A percentile compares a stretch with the other conserved stretches of the same genome.
These are phyloP conservation scores for Drosophila repleta DNA, from an alignment of 1,140 invertebrate genomes.

Conservation along the genomic window DNA sequence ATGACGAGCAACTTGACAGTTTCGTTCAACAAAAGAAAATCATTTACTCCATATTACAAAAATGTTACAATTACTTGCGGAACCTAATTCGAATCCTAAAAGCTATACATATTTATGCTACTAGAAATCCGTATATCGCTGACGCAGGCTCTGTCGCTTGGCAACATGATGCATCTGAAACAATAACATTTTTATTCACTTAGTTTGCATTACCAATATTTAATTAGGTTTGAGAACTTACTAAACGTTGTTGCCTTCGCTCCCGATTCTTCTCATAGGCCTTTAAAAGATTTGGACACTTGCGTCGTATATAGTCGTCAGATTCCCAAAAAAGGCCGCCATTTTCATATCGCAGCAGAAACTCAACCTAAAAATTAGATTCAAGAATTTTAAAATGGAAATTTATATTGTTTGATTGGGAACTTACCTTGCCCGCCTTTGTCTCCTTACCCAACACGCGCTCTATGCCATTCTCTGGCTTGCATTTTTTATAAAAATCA, in stretches of 20 bases:
- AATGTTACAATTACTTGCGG: slow-evolving; percentile 69
- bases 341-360: slow-evolving; percentile 69
- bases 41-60: slow-evolving; percentile 79
- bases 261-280: slow-evolving; percentile 73
- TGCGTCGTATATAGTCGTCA: slow-evolving; percentile 63
- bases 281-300: slow-evolving; percentile 63
- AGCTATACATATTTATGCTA: slow-evolving; percentile 51
- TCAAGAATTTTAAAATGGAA: not conserved
- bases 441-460: slow-evolving; percentile 72
- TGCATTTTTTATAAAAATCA: slow-evolving; percentile 57
- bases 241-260: slow-evolving; percentile 67
- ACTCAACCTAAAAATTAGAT: slow-evolving; percentile 60
- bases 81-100: slow-evolving; percentile 64
- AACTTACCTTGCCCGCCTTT: slow-evolving; percentile 69
- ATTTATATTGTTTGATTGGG: not conserved
- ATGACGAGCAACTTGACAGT: slow-evolving; percentile 4
- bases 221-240: slow-evolving; percentile 12
- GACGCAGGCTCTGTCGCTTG: slow-evolving; percentile 71
- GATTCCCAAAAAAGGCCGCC: slow-evolving; percentile 71
- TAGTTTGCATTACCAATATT: not conserved
- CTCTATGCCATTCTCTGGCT: slow-evolving; percentile 72
- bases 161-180: slow-evolving; percentile 75
- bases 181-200: not conserved
- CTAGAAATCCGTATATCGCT: slow-evolving; percentile 80
- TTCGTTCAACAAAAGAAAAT: slow-evolving; percentile 80